Conservation (phyloP, 2,113 vertebrate genomes). For the Oncorhynchus masou region DNA sequence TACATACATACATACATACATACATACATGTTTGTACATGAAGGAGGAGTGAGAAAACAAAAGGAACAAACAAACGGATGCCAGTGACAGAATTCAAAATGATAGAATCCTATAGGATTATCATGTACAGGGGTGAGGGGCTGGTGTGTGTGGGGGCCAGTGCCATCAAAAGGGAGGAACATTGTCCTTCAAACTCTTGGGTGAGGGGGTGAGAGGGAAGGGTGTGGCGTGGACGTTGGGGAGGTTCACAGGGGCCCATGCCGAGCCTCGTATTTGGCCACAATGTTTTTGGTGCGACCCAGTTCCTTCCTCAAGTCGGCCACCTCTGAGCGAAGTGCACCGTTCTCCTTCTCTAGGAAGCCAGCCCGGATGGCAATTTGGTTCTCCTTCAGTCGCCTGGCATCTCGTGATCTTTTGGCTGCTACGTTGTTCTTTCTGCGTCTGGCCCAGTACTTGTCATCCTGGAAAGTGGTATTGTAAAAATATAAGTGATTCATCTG, state of each 20-base stretch:
- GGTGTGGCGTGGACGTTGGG: neutral
- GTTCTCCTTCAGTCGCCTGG: conserved; percentile 96
- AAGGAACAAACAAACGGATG: conserved; percentile 23
- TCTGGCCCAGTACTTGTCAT: conserved; percentile 95
- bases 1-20: too few species aligned
- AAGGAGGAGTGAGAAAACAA: conserved; percentile 3
- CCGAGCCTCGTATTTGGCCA: conserved; percentile 91
- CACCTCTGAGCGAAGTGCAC: conserved; percentile 89
- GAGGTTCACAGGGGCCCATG: conserved; percentile 85
- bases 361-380: conserved; percentile 96
- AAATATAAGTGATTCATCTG: neutral
- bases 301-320: conserved; percentile 93
- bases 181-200: conserved; percentile 73
- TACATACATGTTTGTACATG: neutral
- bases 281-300: conserved; percentile 91
- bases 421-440: conserved; percentile 99
- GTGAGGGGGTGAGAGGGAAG: neutral
- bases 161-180: conserved; percentile 76
- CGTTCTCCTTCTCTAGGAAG: conserved; percentile 98
- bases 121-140: conserved; percentile 2
- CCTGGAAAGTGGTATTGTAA: conserved; percentile 69
- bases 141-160: conserved; percentile 58
- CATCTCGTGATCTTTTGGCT: conserved; percentile 92
- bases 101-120: conserved; percentile 48
- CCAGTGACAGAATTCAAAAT: conserved; percentile 41